Conservation (phyloP, 2,113 vertebrate genomes). For the Dipodomys stephensi region DNA sequence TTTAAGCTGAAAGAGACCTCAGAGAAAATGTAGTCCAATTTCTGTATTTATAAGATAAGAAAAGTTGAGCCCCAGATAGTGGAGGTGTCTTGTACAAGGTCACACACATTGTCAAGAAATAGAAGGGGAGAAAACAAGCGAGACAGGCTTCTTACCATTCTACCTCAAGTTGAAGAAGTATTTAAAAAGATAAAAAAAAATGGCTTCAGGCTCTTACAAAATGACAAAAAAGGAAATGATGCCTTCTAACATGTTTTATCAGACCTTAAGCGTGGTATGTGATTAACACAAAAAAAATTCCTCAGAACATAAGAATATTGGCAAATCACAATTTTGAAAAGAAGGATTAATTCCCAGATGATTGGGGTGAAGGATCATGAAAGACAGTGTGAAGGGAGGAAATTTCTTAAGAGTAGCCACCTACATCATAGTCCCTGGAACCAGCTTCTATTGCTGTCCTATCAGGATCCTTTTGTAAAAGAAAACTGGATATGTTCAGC, state of each 20-base stretch:
- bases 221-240: not conserved
- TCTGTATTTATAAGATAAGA: constrained; percentile 69
- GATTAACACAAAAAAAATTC: constrained; percentile 32
- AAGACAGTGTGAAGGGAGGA: not conserved
- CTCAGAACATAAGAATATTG: constrained; percentile 18
- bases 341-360: not conserved
- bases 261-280: not conserved
- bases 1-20: constrained; percentile 65
- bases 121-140: constrained; percentile 21
- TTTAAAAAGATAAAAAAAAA: constrained; percentile 55
- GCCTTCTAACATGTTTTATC: constrained; percentile 23
- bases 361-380: not conserved
- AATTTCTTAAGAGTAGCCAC: not conserved
- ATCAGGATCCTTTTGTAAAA: constrained; percentile 47
- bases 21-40: constrained; percentile 66
- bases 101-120: constrained; percentile 58
- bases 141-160: constrained; percentile 33
- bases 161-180: constrained; percentile 11
- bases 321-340: constrained; percentile 25
- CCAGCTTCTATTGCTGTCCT: constrained; percentile 8
- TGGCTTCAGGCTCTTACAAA: not conserved
- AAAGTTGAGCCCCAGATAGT: constrained; percentile 47
- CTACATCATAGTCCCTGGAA: not conserved
- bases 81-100: constrained; percentile 47
- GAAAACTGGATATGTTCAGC: constrained; percentile 63